Percentiles rank a stretch among this genome's conserved stretches.
Evolutionary conservation across 2,888 invertebrate species (phyloP).

Genomic region (Minunthozetes semirufus): DNA sequence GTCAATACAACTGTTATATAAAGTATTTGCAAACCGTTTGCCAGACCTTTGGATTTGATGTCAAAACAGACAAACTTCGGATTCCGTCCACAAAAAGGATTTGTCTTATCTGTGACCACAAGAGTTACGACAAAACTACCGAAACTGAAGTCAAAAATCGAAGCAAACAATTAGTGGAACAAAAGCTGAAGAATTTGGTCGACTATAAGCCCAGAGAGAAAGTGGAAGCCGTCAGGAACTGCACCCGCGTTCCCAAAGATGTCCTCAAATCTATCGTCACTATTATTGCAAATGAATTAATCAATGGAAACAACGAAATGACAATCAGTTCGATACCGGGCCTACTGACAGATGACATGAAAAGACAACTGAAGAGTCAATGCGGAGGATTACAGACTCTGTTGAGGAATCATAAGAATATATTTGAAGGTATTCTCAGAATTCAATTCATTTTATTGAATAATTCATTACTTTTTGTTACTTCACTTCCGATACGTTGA

Average conservation of each 20-base stretch:
- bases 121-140: conserved; percentile 8
- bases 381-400: conserved; percentile 82
- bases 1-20: conserved; percentile 62
- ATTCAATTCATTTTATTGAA: not conserved
- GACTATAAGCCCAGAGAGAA: conserved; percentile 61
- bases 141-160: conserved; percentile 11
- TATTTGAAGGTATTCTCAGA: conserved; percentile 55
- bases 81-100: conserved; percentile 95
- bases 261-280: conserved; percentile 60
- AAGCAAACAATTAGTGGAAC: conserved; percentile 17
- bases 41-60: conserved; percentile 62
- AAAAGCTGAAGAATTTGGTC: not conserved
- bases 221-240: conserved; percentile 70
- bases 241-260: conserved; percentile 66
- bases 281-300: conserved; percentile 58
- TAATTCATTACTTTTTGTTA: too few relatives aligned
- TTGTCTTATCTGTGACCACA: conserved; percentile 50
- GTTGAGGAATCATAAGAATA: conserved; percentile 70
- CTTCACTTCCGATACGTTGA: too few relatives aligned
- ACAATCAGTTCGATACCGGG: conserved; percentile 3
- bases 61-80: conserved; percentile 70
- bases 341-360: conserved; percentile 46
- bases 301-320: conserved; percentile 47
- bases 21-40: conserved; percentile 50
- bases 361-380: conserved; percentile 67